Evolutionary conservation across 2,888 invertebrate species (phyloP).

Genomic region (Acleris emargana): DNA sequence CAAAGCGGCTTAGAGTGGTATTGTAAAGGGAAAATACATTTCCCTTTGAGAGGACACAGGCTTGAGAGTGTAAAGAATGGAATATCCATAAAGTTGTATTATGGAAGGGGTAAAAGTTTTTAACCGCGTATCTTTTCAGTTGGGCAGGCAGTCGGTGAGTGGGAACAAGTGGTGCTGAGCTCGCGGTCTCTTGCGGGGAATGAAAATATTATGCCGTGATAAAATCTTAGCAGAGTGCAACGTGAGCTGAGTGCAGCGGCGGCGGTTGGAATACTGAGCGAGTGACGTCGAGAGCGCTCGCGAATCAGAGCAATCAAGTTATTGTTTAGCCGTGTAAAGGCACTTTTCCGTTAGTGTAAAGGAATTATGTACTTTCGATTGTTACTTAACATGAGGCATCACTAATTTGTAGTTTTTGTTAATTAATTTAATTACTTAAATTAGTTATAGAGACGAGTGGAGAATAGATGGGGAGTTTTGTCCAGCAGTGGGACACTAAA

Average conservation of each 20-base stretch:
- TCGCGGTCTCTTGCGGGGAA: constrained; percentile 31
- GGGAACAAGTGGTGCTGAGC: constrained; percentile 36
- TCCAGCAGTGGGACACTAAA: too few species aligned
- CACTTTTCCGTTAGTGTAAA: too few species aligned
- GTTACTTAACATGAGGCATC: too few species aligned
- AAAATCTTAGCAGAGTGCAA: constrained; percentile 20
- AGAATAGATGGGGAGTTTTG: too few species aligned
- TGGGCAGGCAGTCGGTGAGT: constrained; percentile 37
- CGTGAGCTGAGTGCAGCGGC: background rate
- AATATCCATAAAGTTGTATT: constrained; percentile 37
- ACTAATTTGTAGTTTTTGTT: too few species aligned
- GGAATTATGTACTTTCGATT: too few species aligned
- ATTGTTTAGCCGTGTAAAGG: too few species aligned
- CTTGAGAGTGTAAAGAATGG: constrained; percentile 38
- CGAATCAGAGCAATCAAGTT: constrained; percentile 18
- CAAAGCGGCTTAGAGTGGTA: constrained; percentile 26
- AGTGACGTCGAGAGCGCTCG: background rate
- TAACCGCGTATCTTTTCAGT: constrained; percentile 38
- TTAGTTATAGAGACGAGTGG: too few species aligned
- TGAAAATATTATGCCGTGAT: constrained; percentile 37
- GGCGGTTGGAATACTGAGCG: background rate
- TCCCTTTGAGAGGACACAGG: constrained; percentile 12
- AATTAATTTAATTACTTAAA: too few species aligned
- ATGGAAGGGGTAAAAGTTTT: constrained; percentile 33
- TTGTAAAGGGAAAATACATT: constrained; percentile 19